Base-by-base conservation (phyloP, 2,113 vertebrate genomes). In the Paratilapia polleni region DNA sequence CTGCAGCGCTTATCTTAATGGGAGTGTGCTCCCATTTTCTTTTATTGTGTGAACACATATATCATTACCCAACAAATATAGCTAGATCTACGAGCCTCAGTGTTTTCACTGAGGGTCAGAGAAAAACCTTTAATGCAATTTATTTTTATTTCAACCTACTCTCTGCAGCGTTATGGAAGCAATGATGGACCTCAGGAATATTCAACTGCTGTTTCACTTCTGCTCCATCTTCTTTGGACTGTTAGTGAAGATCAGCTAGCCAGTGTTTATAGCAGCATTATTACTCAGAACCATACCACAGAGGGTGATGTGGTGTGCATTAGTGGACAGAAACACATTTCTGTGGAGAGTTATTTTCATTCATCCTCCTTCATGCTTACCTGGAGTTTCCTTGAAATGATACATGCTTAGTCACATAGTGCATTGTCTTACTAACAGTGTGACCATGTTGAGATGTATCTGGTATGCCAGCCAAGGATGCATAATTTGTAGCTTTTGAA, bases 41-140 rank as follows among this genome's bases (percentile, higher is more conserved):
- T 94, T 93, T 93, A 94, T 86, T 91, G 87, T 91, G 85, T 85
- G 87, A 88, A 92, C 84, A 89, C 89, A 94, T 94, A 93, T 95
- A 95, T 95, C 94, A 95, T 93, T 95, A 92, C 88, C 87, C 80
- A 87, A 86, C 87, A 94, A 94, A 93, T 90, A 90, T 86, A 86
- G 81, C 86, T 47, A 79, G 78, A 87, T 91, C 78, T 85, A 70
- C 87, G 81, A 94, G 43, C 43, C 15, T 70, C 10, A 28, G 75
- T 82, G 62, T 81, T 91, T 83, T 88, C 76, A 83, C 15, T 59
- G 38, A 63, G 78, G 58, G 49, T 80, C 82, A 86, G 43, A 60
- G 52, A 22, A 38, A 83, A 73, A 81, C 31, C 13, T 82, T 78
- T 61, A 62, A 83, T 88, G 80, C 61, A 83, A 83, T 93, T 88